Evolutionary conservation across 2,888 invertebrate genomes (phyloP), one percentile per base, ranked within the genome.

Genomic region (Synergus laeviventris): DNA sequence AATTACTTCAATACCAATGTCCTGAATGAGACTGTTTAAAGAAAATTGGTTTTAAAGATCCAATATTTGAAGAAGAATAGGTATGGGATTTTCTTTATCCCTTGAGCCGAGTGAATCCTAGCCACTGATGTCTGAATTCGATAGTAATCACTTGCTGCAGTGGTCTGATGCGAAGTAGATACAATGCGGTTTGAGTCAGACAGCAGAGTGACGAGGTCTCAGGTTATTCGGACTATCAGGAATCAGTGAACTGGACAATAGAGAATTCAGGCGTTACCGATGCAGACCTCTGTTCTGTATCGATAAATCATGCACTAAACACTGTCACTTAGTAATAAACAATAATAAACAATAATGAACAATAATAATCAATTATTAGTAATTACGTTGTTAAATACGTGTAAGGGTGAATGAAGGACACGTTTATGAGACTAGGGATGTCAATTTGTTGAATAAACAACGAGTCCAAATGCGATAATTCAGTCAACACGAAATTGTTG

Each of bases 121-220:
- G 49, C 49, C 70, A 49, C 4, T 49, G 36, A 70, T 31, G 70
- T 70, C 49, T 70, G 70, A 70, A 12, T 59, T 18, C 49, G 49
- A 54, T 36, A 70, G 31, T 70, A 70, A 70, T 70, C 70, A 70
- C 49, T 70, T 70, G 45, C 70, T 36, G 49, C 70, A 70, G 49
- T 70, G 70, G 49, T 70, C 49, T 31, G 49, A 16, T 49, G 24
- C 70, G 70, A 54, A 70, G 70, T 70, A 70, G 70, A 70, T 54
- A 70, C 49, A 70, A 49, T 54, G 70, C 70, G 70, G 70, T 36
- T 70, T 70, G 36, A 70, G 70, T 70, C 70, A 70, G 70, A 70
- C 70, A 70, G 70, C 31, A 31, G 70, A 70, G 70, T 70, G 70
- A 70, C 49, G 70, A 70, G 70, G 49, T 49, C 45, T 70, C 31